Evolutionary conservation across 2,797 vertebrate species (phyloP), one percentile per base, ranked within the genome.

Genomic region (Etheostoma perlongum): DNA sequence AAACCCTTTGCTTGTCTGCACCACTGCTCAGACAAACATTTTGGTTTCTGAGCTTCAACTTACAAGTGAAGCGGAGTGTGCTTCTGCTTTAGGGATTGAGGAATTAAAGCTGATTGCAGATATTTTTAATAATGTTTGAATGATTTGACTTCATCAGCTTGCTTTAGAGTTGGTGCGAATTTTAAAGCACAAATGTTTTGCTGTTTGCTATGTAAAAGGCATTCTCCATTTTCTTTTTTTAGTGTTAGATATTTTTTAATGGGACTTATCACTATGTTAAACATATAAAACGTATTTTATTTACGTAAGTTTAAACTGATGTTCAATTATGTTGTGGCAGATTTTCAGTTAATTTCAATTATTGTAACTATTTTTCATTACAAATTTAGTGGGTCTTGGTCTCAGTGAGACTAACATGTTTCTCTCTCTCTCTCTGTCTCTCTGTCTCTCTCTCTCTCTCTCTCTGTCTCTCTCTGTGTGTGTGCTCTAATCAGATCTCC

Each of bases 401-500:
- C 8, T 44, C 42, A 30, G 23, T 36, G 30, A 23, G 6, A 40
- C 33, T 54, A 46, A 60, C 30, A 36, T 75, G 48, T 14, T 1
- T 30, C 5, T 30, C 30, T 30, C 1, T 47, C 21, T 49, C 23
- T 60, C 10, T 23, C 21, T 23, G 21, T 23, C 25, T 25, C 2
- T 25, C 25, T 25, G 25, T 46, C 21, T 49, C 23, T 60, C 10
- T 62, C 19, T n/a, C 19, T 9, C 3, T 25, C 7, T 57, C 7
- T 2, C 5, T 19, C 14, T 48, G 1, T 64, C 10, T 40, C 10
- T 40, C 2, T 25, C 10, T 57, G 4, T 2, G 5, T 19, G 1
- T 64, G 10, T 13, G 8, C 27, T 62, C 21, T 47, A 27, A 23
- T 72, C 51, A 99, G 98, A 84, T 92, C 95, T 80, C 84, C 86